Evolutionary conservation across 2,797 vertebrate genomes (phyloP), one percentile per base, ranked within the genome.

Genomic region (Betta splendens): DNA sequence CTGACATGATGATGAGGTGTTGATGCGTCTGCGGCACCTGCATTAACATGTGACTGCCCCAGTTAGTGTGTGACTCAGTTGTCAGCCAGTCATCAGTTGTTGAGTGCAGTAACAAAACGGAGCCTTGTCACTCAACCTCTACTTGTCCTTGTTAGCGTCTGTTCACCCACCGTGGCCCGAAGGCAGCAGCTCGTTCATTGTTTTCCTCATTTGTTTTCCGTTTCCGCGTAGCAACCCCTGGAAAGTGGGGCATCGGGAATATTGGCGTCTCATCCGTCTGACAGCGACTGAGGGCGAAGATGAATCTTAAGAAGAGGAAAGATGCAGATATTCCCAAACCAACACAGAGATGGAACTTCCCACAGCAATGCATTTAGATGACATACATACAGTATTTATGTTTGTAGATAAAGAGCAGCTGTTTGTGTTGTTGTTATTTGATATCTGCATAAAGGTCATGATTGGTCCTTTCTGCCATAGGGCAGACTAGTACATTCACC

Each of bases 111-210:
- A 65, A 74, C 73, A 59, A 70, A 75, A 60, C 15, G 56, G 22
- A 62, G 52, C 32, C 51, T 31, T 80, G 83, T 80, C 72, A 76
- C 51, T 78, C 57, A 83, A 49, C 62, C 73, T 79, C 59, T 1
- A 3, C 9, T 21, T 68, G 57, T 64, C 80, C 61, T 74, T 75
- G 36, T 67, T 64, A 50, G 79, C 61, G n/a, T 79, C 69, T 59
- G 52, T 47, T 66, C 54, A 43, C 46, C 61, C 60, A 68, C 36
- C 44, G 47, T 17, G 15, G 56, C 66, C 72, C 38, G 55, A 58
- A 79, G 73, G 72, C 74, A 73, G 26, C 42, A 46, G 66, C 69
- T 75, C 61, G 77, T 61, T 40, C 53, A 29, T 51, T 66, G 59
- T 79, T 72, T 66, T 52, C 49, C 50, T 37, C 40, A 18, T 50